These are phyloP conservation scores for Netelia fuscicornis DNA, from an alignment of 2,888 invertebrate genomes.

Conservation along the genomic window DNA sequence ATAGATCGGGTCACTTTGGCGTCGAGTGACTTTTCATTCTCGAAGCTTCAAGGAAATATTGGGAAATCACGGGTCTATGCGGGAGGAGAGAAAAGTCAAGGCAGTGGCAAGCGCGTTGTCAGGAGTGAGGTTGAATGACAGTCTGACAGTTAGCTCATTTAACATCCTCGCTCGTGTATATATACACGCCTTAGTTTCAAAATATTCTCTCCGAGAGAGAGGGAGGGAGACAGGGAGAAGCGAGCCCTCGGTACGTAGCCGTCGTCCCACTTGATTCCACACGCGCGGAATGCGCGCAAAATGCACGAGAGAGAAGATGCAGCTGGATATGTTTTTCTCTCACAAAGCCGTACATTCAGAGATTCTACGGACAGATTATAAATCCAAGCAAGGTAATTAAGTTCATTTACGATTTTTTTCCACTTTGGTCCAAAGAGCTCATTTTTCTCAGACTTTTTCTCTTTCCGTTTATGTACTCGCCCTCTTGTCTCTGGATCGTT, in stretches of 20 bases:
- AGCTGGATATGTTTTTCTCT: slow-evolving; percentile 76
- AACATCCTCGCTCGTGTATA: slow-evolving; percentile 76
- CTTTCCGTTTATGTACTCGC: neutral
- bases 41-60: slow-evolving; percentile 57
- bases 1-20: slow-evolving; percentile 78
- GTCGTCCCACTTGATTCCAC: slow-evolving; percentile 75
- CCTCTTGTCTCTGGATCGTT: slow-evolving; percentile 14
- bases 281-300: slow-evolving; percentile 77
- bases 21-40: slow-evolving; percentile 60
- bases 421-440: slow-evolving; percentile 12
- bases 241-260: slow-evolving; percentile 41
- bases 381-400: slow-evolving; percentile 65
- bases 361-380: slow-evolving; percentile 75
- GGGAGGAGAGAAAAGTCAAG: slow-evolving; percentile 22
- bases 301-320: slow-evolving; percentile 74
- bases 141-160: slow-evolving; percentile 82
- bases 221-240: slow-evolving; percentile 54
- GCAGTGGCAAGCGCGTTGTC: slow-evolving; percentile 57
- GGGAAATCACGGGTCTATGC: slow-evolving; percentile 60
- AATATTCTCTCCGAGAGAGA: slow-evolving; percentile 75
- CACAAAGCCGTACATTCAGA: slow-evolving; percentile 81
- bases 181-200: slow-evolving; percentile 71
- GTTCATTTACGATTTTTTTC: slow-evolving; percentile 51
- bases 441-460: slow-evolving; percentile 45
- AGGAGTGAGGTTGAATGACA: slow-evolving; percentile 77